These are phyloP conservation scores for Drosophila pseudoobscura DNA, from an alignment of 1,140 invertebrate genomes.

Conservation along the genomic window DNA sequence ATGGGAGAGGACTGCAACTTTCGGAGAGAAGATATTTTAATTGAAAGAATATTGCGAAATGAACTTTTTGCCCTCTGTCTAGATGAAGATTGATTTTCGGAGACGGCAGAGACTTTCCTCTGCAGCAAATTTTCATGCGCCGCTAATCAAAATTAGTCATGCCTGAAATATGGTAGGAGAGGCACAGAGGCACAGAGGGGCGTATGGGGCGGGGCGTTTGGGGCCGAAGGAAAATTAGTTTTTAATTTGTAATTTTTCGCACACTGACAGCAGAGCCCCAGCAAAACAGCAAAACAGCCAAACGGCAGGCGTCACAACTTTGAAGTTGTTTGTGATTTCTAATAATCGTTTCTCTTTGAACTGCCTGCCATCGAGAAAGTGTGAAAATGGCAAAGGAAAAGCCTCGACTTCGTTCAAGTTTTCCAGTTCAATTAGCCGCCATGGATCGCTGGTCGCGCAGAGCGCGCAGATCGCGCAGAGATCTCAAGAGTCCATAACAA, in stretches of 20 bases:
- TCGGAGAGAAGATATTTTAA: constrained; percentile 37
- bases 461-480: background rate
- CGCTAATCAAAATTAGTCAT: constrained; percentile 69
- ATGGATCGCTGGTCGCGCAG: constrained; percentile 35
- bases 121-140: constrained; percentile 38
- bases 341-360: constrained; percentile 58
- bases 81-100: constrained; percentile 72
- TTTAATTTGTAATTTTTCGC: constrained; percentile 61
- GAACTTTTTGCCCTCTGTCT: constrained; percentile 15
- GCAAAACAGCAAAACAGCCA: no score
- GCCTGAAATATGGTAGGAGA: constrained; percentile 18
- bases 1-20: background rate
- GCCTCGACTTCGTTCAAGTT: constrained; percentile 29
- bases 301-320: constrained; percentile 42
- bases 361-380: constrained; percentile 41
- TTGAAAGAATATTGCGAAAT: constrained; percentile 55
- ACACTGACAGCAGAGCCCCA: constrained; percentile 4
- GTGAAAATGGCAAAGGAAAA: constrained; percentile 48
- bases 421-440: constrained; percentile 55
- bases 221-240: constrained; percentile 55
- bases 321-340: constrained; percentile 65
- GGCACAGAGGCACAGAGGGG: background rate
- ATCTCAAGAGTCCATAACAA: constrained; percentile 38
- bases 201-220: background rate
- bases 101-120: background rate